Evolutionary conservation across 2,888 invertebrate species (phyloP).

Genomic region (Xylocampa areola): DNA sequence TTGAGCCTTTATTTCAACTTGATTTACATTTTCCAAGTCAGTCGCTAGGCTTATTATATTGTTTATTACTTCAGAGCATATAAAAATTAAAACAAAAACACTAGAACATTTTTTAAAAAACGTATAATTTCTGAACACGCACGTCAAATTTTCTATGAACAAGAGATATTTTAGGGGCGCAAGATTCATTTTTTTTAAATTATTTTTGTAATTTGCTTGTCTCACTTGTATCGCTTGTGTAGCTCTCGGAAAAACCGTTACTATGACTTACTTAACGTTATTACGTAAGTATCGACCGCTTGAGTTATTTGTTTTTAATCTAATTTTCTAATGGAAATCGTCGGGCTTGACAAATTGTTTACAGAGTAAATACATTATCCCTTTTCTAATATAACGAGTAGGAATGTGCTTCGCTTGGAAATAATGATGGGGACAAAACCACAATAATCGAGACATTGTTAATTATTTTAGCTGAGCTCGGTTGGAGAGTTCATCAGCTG

Average conservation of each 20-base stretch:
- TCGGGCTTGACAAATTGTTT: slow-evolving; percentile 33
- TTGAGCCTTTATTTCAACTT: neutral
- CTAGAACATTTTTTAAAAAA: slow-evolving; percentile 30
- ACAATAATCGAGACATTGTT: slow-evolving; percentile 63
- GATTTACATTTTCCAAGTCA: neutral
- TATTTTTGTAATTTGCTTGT: neutral
- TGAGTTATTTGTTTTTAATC: slow-evolving; percentile 23
- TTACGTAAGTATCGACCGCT: neutral
- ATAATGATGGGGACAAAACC: slow-evolving; percentile 40
- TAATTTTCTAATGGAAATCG: slow-evolving; percentile 23
- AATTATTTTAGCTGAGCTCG: slow-evolving; percentile 67
- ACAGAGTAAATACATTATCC: neutral
- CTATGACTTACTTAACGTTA: neutral
- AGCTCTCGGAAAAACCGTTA: neutral
- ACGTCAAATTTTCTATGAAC: slow-evolving; percentile 51
- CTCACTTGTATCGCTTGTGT: neutral
- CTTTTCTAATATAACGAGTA: slow-evolving; percentile 17
- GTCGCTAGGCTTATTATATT: neutral
- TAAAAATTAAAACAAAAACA: slow-evolving; percentile 26
- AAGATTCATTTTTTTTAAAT: slow-evolving; percentile 32
- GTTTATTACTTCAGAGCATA: slow-evolving; percentile 10
- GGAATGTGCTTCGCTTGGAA: slow-evolving; percentile 28
- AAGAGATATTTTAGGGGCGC: slow-evolving; percentile 48
- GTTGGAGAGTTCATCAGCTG: slow-evolving; percentile 64
- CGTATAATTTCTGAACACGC: slow-evolving; percentile 58